phyloP scores from a whole-genome alignment of 2,113 vertebrate species.

The Garra rufa region DNA sequence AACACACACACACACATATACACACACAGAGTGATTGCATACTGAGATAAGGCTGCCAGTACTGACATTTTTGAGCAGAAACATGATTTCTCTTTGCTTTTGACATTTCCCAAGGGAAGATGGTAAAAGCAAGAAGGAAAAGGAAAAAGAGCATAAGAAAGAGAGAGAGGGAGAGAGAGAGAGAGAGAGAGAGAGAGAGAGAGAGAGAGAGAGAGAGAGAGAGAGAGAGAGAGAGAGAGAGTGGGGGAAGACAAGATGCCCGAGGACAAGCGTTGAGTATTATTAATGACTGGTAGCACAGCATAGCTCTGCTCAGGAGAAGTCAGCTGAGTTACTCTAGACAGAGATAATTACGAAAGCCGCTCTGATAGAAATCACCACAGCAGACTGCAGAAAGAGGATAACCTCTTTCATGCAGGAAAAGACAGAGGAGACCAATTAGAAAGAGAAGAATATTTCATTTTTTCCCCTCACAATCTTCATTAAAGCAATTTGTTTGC shows the following conservation, averaged over 20 bases:
- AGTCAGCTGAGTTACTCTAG: conserved; percentile 26
- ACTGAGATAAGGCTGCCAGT: conserved; percentile 20
- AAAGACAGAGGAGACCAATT: conserved; percentile 10
- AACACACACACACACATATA: conserved; percentile 25
- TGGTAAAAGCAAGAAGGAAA: conserved; percentile 7
- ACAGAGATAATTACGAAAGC: conserved; percentile 33
- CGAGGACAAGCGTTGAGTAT: conserved; percentile 30
- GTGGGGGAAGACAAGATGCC: conserved; percentile 7
- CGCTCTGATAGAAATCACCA: conserved; percentile 14
- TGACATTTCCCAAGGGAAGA: conserved; percentile 14
- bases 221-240: too few relatives aligned
- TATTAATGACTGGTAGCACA: conserved; percentile 35
- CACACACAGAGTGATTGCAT: conserved; percentile 14
- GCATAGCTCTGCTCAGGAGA: conserved; percentile 13
- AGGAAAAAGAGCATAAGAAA: conserved; percentile 7
- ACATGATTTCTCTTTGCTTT: conserved; percentile 43
- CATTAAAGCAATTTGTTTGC: background rate
- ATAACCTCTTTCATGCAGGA: background rate
- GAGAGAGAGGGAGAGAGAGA: too few relatives aligned
- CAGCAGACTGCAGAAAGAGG: background rate
- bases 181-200: too few relatives aligned
- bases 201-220: too few relatives aligned
- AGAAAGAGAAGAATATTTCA: background rate
- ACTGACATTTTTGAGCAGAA: conserved; percentile 31
- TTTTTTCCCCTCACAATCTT: background rate